Conservation (phyloP, 1,140 invertebrate species). For the Drosophila mojavensis region DNA sequence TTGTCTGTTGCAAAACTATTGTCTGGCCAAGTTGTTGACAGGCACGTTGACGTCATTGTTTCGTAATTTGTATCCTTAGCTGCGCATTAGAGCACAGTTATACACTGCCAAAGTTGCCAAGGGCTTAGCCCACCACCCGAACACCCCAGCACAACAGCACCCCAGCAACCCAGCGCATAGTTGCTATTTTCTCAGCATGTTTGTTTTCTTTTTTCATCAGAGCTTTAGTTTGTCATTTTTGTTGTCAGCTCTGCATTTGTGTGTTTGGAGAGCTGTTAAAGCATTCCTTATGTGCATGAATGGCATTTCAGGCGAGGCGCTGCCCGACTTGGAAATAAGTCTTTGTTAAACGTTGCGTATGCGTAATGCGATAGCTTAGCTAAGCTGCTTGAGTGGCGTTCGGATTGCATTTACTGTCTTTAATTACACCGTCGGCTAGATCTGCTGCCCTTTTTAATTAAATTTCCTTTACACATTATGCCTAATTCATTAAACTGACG, state of each 20-base stretch:
- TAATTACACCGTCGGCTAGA: slow-evolving; percentile 9
- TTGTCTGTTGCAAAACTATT: slow-evolving; percentile 70
- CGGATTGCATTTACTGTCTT: slow-evolving; percentile 14
- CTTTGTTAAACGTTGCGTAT: slow-evolving; percentile 28
- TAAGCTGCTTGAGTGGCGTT: neutral
- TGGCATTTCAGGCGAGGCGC: neutral
- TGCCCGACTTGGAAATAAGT: neutral
- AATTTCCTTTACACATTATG: slow-evolving; percentile 43
- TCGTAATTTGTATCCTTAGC: slow-evolving; percentile 82
- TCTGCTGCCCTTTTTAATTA: slow-evolving; percentile 37
- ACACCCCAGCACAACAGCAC: too few species aligned
- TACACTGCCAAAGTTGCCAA: slow-evolving; percentile 40
- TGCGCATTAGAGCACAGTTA: slow-evolving; percentile 76
- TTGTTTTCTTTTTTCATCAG: slow-evolving; percentile 8
- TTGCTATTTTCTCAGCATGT: neutral
- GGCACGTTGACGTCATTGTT: slow-evolving; percentile 81
- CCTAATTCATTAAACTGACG: slow-evolving; percentile 46
- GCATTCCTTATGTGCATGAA: slow-evolving; percentile 37
- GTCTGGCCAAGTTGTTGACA: slow-evolving; percentile 80
- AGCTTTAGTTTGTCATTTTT: slow-evolving; percentile 26
- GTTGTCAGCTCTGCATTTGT: slow-evolving; percentile 4
- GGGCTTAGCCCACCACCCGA: neutral
- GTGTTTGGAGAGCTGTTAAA: slow-evolving; percentile 33
- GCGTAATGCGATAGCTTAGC: slow-evolving; percentile 32
- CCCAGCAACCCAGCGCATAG: neutral